Evolutionary conservation across 2,113 vertebrate species (phyloP), one percentile per base, ranked within the genome.

Genomic region (Alces alces): DNA sequence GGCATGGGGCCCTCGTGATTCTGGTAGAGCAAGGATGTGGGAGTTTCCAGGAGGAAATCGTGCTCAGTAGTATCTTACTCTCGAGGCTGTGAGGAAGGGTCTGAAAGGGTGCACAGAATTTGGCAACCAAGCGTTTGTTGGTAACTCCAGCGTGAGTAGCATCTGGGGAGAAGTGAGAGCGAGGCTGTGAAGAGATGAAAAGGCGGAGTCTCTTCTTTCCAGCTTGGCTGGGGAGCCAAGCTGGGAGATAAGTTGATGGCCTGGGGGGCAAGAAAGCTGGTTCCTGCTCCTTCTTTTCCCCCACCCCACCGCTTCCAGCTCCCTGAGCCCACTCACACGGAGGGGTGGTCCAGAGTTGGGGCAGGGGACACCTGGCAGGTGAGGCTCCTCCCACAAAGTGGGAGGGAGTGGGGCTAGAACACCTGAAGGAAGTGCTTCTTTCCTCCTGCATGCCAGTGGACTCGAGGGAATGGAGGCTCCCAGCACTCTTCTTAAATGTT

Each of bases 241-340:
- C 45, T 27, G 1, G 8, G 8, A 58, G 43, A 10, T 54, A 93
- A 83, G 0, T 4, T 2, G 1, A 83, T 11, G 47, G 79, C 17
- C 15, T 43, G 2, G 47, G 33, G 25, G 3, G n/a, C 11, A 19
- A 43, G 15, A 79, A 88, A 70, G 36, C 27, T 4, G 13, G 6
- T 28, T 45, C 16, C 19, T 70, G 2, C 36, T n/a, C 19, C 6
- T 6, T 1, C 50, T 50, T 10, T 60, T 57, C 33, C 17, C 70
- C 5, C 1, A 17, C n/a, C 61, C 55, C 2, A 0, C 0, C 0
- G 6, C 54, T 57, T 39, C 2, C n/a, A 57, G 79, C 57, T 36
- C 30, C 47, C 47, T n/a, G 30, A 33, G 9, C 55, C 43, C 50
- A 33, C 43, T 58, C 6, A 43, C 33, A 7, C 0, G 28, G 28